Evolutionary conservation across 2,888 invertebrate species (phyloP).

Genomic region (Agonum fuliginosum): DNA sequence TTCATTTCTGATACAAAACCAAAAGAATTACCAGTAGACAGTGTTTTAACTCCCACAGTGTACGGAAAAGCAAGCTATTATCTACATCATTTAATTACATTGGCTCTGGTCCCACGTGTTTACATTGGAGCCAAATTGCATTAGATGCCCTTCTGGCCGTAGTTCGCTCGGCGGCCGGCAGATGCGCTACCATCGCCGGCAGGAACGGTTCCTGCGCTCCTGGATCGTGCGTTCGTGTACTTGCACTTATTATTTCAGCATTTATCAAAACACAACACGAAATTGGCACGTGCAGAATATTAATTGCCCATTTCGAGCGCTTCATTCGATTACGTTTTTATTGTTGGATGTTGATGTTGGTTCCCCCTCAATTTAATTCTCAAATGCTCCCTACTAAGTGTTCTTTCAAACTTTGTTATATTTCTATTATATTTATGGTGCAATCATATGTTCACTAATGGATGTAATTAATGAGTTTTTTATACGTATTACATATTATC

Average conservation of each 20-base stretch:
- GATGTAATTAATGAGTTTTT: constrained; percentile 48
- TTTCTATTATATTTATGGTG: not conserved
- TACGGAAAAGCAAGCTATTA: constrained; percentile 57
- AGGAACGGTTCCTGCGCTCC: no score
- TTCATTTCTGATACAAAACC: constrained; percentile 53
- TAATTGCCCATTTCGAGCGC: constrained; percentile 55
- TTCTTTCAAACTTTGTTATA: constrained; percentile 9
- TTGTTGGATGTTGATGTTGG: not conserved
- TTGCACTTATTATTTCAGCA: constrained; percentile 63
- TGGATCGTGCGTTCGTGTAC: constrained; percentile 3
- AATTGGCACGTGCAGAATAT: constrained; percentile 58
- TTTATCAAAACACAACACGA: constrained; percentile 63
- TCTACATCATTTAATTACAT: constrained; percentile 59
- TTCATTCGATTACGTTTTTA: constrained; percentile 56
- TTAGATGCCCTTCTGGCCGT: constrained; percentile 46
- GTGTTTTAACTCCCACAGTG: constrained; percentile 46
- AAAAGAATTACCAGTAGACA: constrained; percentile 47
- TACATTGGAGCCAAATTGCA: constrained; percentile 58
- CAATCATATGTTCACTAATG: constrained; percentile 25
- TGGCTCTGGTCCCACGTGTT: constrained; percentile 57
- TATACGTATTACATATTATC: not conserved
- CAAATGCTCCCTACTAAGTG: not conserved
- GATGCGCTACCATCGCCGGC: constrained; percentile 3
- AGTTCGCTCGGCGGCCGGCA: constrained; percentile 19
- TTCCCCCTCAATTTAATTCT: constrained; percentile 20